Percentiles rank a stretch among this genome's conserved stretches.
phyloP scores from a whole-genome alignment of 2,113 vertebrate species.

The Antechinus flavipes region DNA sequence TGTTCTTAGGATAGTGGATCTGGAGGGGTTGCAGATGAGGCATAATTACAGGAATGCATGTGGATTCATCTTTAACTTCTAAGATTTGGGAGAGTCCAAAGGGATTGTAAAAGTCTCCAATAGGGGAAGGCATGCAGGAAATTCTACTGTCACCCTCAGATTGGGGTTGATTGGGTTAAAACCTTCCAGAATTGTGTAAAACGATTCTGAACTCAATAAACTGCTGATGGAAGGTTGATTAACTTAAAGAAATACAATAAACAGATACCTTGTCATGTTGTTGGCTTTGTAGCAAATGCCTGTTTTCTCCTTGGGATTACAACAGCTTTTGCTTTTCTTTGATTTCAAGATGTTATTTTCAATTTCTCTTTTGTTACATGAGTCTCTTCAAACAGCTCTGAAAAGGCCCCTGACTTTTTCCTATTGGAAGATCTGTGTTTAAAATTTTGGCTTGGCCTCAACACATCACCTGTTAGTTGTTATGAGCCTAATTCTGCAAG shows the following conservation, averaged over 20 bases:
- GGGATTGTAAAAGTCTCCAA: constrained; percentile 64
- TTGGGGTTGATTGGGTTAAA: constrained; percentile 83
- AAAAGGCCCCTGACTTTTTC: constrained; percentile 69
- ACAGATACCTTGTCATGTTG: constrained; percentile 78
- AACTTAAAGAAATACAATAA: constrained; percentile 76
- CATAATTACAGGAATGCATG: background rate
- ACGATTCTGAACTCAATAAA: constrained; percentile 79
- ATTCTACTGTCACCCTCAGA: constrained; percentile 52
- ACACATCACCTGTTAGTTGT: constrained; percentile 86
- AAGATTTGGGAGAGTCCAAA: constrained; percentile 45
- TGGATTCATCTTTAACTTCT: background rate
- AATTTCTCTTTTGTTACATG: constrained; percentile 74
- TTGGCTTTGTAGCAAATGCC: constrained; percentile 76
- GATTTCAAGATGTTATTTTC: constrained; percentile 79
- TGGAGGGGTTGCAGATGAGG: background rate
- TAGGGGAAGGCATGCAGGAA: constrained; percentile 75
- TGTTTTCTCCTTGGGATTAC: constrained; percentile 81
- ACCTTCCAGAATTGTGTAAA: constrained; percentile 71
- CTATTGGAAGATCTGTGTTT: constrained; percentile 70
- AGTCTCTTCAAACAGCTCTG: constrained; percentile 72
- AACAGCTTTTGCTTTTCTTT: constrained; percentile 78
- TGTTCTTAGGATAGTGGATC: background rate
- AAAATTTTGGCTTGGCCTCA: constrained; percentile 78
- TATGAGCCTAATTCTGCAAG: constrained; percentile 83
- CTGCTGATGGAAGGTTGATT: constrained; percentile 72